Conservation (phyloP, 2,113 vertebrate species). For the Chaetura pelagica region DNA sequence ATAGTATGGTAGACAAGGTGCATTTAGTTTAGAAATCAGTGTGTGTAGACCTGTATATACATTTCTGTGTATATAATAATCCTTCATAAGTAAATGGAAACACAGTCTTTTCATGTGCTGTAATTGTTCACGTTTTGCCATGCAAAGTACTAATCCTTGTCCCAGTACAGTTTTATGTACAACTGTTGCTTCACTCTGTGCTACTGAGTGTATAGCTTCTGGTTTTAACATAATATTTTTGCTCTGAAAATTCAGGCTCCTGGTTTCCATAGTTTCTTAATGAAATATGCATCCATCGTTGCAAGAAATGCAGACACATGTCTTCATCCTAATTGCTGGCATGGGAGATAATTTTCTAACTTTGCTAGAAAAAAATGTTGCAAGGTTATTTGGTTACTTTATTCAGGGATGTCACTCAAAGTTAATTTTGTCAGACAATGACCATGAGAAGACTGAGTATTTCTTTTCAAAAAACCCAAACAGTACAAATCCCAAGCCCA, state of each 20-base stretch:
- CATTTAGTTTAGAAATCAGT: not conserved
- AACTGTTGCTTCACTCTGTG: not conserved
- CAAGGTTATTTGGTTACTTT: not conserved
- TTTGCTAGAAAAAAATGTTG: not conserved
- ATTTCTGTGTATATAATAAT: not conserved
- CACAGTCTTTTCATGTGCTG: not conserved
- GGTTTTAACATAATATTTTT: not conserved
- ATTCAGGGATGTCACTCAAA: not conserved
- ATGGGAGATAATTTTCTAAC: not conserved
- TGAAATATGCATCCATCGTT: not conserved
- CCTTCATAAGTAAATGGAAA: not conserved
- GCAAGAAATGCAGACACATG: not conserved
- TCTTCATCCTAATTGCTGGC: not conserved
- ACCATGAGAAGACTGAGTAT: not conserved
- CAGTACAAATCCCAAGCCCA: not conserved
- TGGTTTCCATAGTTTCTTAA: not conserved
- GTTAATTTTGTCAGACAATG: not conserved
- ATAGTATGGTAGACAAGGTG: fast-evolving
- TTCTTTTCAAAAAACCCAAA: not conserved
- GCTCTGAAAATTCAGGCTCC: not conserved
- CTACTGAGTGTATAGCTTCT: not conserved
- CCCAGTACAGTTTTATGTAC: not conserved
- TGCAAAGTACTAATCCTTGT: not conserved
- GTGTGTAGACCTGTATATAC: not conserved
- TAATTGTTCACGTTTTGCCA: not conserved